A percentile compares a stretch with the other conserved stretches of the same genome.
phyloP scores from a whole-genome alignment of 1,140 invertebrate species.

The Liolophura sinensis region DNA sequence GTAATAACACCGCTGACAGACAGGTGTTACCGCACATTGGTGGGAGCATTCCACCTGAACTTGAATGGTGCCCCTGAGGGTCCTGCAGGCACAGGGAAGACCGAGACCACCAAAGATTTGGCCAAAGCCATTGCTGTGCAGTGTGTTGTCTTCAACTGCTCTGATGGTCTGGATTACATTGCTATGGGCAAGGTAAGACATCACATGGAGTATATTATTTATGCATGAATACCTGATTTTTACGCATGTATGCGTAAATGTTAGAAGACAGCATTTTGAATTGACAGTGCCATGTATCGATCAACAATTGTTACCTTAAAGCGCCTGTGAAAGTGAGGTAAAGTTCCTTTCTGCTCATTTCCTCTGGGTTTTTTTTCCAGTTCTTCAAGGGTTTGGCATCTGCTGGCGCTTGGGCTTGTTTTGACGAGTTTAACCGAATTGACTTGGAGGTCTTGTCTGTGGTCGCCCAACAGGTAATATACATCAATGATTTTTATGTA shows the following conservation, averaged over 20 bases:
- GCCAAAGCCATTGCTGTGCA: slow-evolving; percentile 61
- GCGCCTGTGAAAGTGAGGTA: neutral
- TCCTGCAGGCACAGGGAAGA: slow-evolving; percentile 60
- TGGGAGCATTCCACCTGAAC: slow-evolving; percentile 58
- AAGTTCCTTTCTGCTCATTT: neutral
- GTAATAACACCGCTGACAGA: slow-evolving; percentile 61
- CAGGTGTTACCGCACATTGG: slow-evolving; percentile 53
- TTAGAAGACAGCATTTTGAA: neutral
- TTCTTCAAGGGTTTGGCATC: slow-evolving; percentile 61
- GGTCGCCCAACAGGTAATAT: slow-evolving; percentile 57
- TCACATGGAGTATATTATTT: neutral
- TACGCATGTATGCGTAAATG: neutral
- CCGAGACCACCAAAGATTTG: slow-evolving; percentile 61
- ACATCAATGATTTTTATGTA: neutral
- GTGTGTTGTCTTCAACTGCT: slow-evolving; percentile 62
- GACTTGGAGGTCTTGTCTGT: slow-evolving; percentile 61
- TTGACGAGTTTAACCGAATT: slow-evolving; percentile 62
- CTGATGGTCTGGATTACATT: slow-evolving; percentile 60
- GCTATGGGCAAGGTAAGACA: slow-evolving; percentile 59
- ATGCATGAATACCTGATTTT: too few relatives aligned
- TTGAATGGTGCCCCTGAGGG: slow-evolving; percentile 61
- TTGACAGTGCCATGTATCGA: neutral
- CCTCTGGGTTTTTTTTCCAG: slow-evolving; percentile 30
- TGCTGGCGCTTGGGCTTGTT: slow-evolving; percentile 61
- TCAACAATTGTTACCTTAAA: neutral